Base-by-base conservation (phyloP, 2,113 vertebrate genomes). In the Phainopepla nitens region DNA sequence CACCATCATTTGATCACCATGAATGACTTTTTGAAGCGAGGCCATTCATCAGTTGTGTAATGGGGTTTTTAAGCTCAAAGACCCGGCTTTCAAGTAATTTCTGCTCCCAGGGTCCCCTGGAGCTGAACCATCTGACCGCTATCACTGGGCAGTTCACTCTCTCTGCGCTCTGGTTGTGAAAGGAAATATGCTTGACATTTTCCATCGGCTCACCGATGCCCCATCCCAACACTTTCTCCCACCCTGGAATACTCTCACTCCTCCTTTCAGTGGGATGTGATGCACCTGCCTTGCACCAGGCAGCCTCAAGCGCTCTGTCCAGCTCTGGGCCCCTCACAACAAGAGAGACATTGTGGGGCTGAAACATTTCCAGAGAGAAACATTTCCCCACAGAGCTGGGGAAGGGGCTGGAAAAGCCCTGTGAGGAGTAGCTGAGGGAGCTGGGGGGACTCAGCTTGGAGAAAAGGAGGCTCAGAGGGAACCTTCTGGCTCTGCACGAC, bases 1-100 rank as follows among this genome's bases (percentile, higher is more conserved):
- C 64, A 27, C 91, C 81, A 78, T 57, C 95, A 66, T 72, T 49
- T n/a, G 64, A 73, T 69, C 68, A 15, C 87, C 4, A 60, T 71
- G 96, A 96, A 81, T 53, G 88, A 92, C 95, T 95, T 90, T 78
- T 39, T 94, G 91, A 96, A 92, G 94, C 42, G 9, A 47, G 93
- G 47, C 96, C 95, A 87, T 92, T 92, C 89, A 80, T 82, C 90
- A 62, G 88, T 33, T 53, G 27, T 24, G 88, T 76, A 91, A 83
- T 76, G 93, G 19, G 60, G 25, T 41, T 39, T 71, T 92, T 83
- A 89, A 39, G 93, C 70, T 93, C 94, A 83, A 81, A 54, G 90
- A 76, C 91, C 66, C 36, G 1, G 72, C 81, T 90, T 86, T 90
- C 89, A 87, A 77, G 81, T 54, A 11, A 57, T 82, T 95, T 93